Percentiles rank a stretch among this genome's conserved stretches.
Evolutionary conservation across 1,140 invertebrate species (phyloP).

Genomic region (Drosophila auraria): DNA sequence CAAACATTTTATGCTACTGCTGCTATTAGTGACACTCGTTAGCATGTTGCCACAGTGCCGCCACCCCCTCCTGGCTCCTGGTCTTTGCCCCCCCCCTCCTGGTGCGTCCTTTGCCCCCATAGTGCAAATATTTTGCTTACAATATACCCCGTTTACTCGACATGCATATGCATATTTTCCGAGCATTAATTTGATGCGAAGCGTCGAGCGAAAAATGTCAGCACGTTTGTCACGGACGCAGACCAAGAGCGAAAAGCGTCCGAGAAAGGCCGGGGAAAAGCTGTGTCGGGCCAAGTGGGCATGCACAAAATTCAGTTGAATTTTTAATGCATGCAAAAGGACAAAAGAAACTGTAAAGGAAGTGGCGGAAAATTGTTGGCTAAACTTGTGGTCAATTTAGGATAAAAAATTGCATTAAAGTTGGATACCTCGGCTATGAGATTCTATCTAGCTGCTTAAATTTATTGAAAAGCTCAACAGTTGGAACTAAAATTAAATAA

Average conservation of each 20-base stretch:
- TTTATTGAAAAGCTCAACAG: neutral
- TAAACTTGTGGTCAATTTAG: conserved; percentile 7
- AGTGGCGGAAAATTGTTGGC: neutral
- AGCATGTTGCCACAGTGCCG: conserved; percentile 46
- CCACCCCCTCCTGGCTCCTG: neutral
- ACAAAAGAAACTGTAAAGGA: neutral
- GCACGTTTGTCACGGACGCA: conserved; percentile 45
- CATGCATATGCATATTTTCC: conserved; percentile 71
- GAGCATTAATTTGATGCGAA: conserved; percentile 68
- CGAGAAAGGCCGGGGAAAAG: conserved; percentile 28
- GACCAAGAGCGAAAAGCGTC: conserved; percentile 23
- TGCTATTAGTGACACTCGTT: conserved; percentile 68
- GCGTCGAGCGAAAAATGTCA: conserved; percentile 59
- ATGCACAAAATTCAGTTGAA: conserved; percentile 28
- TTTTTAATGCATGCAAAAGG: conserved; percentile 26
- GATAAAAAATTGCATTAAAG: neutral
- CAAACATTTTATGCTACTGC: conserved; percentile 66
- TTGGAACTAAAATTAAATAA: neutral
- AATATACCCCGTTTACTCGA: conserved; percentile 60
- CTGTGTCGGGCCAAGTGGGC: conserved; percentile 8
- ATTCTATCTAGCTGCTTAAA: neutral
- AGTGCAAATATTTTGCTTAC: conserved; percentile 65
- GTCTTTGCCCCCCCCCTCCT: neutral
- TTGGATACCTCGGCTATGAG: too few relatives aligned
- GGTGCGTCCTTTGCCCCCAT: neutral